These are phyloP conservation scores for Gorsachius goisagi DNA, from an alignment of 2,113 vertebrate species.

Conservation along the genomic window DNA sequence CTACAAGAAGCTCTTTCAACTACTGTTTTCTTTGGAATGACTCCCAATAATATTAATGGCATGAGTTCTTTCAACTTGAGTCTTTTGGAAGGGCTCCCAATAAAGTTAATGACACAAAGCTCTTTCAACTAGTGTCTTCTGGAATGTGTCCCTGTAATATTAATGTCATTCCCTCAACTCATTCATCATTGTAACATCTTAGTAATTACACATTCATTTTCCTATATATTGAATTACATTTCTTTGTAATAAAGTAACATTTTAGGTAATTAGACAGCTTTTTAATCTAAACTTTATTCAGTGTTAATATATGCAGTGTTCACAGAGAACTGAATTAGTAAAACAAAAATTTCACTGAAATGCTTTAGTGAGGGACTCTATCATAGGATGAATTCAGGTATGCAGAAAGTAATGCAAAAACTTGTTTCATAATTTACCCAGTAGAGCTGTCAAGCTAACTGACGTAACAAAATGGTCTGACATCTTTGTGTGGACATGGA, in stretches of 20 bases:
- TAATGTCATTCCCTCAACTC: background rate
- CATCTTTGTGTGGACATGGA: background rate
- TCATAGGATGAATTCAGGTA: background rate
- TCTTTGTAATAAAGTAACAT: background rate
- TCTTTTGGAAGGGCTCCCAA: background rate
- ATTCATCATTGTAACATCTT: background rate
- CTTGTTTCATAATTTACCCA: background rate
- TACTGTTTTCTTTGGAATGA: background rate
- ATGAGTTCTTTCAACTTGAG: conserved; percentile 34
- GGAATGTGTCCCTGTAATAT: background rate
- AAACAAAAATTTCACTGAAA: background rate
- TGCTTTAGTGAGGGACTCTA: background rate
- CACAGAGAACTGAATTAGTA: background rate
- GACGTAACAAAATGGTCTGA: background rate
- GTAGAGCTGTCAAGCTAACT: background rate
- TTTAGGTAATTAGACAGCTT: conserved; percentile 1
- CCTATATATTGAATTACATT: conserved; percentile 20
- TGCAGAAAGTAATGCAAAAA: background rate
- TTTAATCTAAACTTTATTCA: background rate
- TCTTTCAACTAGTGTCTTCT: conserved; percentile 35
- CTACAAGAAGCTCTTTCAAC: background rate
- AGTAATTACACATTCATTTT: conserved; percentile 38
- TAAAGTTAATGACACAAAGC: conserved; percentile 30
- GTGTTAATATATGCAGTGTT: background rate
- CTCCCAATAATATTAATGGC: background rate